These are phyloP conservation scores for Falco berigora DNA, from an alignment of 2,797 vertebrate genomes.

Conservation along the genomic window DNA sequence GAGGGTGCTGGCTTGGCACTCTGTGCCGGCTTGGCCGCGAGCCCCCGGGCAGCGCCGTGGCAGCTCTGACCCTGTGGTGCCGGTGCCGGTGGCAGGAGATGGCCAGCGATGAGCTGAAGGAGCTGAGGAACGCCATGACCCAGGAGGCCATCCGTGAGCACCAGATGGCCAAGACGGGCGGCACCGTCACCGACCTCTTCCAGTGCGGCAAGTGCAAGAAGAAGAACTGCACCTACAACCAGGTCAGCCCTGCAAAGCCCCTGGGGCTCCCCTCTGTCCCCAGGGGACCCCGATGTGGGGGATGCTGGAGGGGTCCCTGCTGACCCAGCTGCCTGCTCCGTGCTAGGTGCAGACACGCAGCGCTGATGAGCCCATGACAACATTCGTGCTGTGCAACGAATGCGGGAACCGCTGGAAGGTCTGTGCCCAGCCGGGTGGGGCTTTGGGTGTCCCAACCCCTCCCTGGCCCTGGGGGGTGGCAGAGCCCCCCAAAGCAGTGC, in stretches of 20 bases:
- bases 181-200: slow-evolving; percentile 90
- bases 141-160: slow-evolving; percentile 97
- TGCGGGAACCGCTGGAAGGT: slow-evolving; percentile 99
- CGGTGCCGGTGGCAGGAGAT: slow-evolving; percentile 81
- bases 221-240: slow-evolving; percentile 97
- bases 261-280: rapidly evolving
- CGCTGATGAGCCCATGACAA: slow-evolving; percentile 98
- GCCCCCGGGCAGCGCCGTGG: not conserved
- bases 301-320: not conserved
- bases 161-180: slow-evolving; percentile 96
- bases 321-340: not conserved
- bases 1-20: not conserved
- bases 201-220: slow-evolving; percentile 95
- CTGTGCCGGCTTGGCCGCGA: no score
- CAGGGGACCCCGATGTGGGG: not conserved
- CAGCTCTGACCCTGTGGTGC: not conserved
- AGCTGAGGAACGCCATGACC: slow-evolving; percentile 89
- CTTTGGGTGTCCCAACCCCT: not conserved
- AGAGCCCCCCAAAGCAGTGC: not conserved
- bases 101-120: slow-evolving; percentile 95
- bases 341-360: slow-evolving; percentile 93
- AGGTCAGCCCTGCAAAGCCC: slow-evolving; percentile 70
- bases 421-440: not conserved
- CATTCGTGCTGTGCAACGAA: slow-evolving; percentile 95
- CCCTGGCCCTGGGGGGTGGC: rapidly evolving